A percentile compares a stretch with the other conserved stretches of the same genome.
Conservation (phyloP, 2,113 vertebrate genomes). For the Nerophis ophidion region DNA sequence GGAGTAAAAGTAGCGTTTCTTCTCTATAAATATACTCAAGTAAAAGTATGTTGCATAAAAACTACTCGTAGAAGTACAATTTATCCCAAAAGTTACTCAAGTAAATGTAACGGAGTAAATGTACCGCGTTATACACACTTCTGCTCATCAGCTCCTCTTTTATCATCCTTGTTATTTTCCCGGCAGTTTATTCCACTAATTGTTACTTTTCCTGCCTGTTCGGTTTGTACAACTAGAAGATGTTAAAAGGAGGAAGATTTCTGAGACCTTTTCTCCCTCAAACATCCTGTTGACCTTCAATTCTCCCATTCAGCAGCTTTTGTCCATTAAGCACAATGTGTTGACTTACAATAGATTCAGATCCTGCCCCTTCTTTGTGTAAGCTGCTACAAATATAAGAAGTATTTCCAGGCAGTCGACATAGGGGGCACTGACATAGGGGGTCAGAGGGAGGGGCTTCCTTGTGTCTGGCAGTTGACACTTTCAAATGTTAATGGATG, state of each 20-base stretch:
- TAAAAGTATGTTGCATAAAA: too few relatives aligned
- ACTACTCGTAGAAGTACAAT: too few relatives aligned
- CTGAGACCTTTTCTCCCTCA: slow-evolving; percentile 34
- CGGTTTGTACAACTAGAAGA: slow-evolving; percentile 17
- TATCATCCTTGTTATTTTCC: slow-evolving; percentile 41
- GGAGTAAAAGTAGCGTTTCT: too few relatives aligned
- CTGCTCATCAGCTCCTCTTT: slow-evolving; percentile 24
- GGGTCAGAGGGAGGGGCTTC: slow-evolving; percentile 67
- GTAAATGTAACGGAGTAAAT: too few relatives aligned
- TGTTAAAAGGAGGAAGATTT: slow-evolving; percentile 42
- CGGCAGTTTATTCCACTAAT: slow-evolving; percentile 30
- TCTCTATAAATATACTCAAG: too few relatives aligned
- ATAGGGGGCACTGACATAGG: slow-evolving; percentile 53
- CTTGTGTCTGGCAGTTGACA: slow-evolving; percentile 72
- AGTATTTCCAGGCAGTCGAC: slow-evolving; percentile 51
- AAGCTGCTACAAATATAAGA: slow-evolving; percentile 49
- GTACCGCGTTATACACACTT: too few relatives aligned
- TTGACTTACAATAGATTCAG: slow-evolving; percentile 48
- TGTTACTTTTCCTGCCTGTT: slow-evolving; percentile 12
- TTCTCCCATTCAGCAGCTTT: slow-evolving; percentile 57
- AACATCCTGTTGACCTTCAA: slow-evolving; percentile 41
- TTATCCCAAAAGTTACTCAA: too few relatives aligned
- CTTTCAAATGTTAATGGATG: slow-evolving; percentile 78
- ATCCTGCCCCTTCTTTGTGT: slow-evolving; percentile 39
- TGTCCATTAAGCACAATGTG: slow-evolving; percentile 71